phyloP scores from a whole-genome alignment of 1,140 invertebrate genomes.

The Phocides pigmalion region DNA sequence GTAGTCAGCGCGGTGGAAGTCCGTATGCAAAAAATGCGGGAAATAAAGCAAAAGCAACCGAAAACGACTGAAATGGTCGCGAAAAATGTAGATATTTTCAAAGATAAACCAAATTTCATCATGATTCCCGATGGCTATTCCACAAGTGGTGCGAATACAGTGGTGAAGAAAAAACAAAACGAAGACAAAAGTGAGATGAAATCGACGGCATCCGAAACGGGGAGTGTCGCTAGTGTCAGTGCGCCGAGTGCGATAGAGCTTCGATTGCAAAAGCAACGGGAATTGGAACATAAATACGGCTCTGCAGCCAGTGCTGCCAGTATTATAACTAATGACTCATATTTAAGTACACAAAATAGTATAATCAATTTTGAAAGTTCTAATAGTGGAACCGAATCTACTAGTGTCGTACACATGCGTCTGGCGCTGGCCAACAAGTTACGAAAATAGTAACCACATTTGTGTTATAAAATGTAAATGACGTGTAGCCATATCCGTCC shows the following conservation, averaged over 20 bases:
- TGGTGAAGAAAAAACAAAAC: background rate
- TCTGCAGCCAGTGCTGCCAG: background rate
- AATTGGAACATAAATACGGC: background rate
- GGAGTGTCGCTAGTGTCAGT: background rate
- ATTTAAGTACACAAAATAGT: background rate
- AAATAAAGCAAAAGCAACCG: background rate
- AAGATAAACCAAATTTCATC: constrained; percentile 3
- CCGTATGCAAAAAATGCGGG: background rate
- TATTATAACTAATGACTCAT: background rate
- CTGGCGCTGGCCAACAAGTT: background rate
- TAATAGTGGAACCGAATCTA: background rate
- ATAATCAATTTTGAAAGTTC: background rate
- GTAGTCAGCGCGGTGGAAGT: background rate
- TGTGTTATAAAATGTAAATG: no score
- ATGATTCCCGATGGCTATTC: constrained; percentile 8
- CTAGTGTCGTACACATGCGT: background rate
- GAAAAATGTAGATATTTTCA: background rate
- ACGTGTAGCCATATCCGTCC: no score
- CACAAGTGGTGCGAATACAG: no score
- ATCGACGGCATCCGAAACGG: background rate
- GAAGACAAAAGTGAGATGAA: background rate
- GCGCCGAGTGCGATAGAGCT: background rate
- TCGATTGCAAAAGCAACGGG: constrained; percentile 11
- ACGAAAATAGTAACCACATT: background rate
- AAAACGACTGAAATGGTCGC: background rate